Conservation (phyloP, 2,888 invertebrate species). For the Cataglyphis livida region DNA sequence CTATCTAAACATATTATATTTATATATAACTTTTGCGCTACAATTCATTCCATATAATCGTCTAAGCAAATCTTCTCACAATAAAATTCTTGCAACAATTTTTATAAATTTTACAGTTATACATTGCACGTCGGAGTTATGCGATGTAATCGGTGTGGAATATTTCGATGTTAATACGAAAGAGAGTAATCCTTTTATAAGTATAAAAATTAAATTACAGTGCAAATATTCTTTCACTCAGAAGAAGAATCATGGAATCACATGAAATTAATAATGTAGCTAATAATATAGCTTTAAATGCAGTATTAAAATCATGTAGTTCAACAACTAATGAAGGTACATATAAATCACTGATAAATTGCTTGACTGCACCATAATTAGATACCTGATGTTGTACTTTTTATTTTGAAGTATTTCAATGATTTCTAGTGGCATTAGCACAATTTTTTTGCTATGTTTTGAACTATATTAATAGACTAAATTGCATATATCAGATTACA, state of each 20-base stretch:
- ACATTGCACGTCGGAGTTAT: not conserved
- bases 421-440: slow-evolving; percentile 32
- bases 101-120: not conserved
- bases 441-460: slow-evolving; percentile 8
- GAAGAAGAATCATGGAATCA: slow-evolving; percentile 58
- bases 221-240: not conserved
- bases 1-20: no score
- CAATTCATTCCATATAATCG: not conserved
- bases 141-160: not conserved
- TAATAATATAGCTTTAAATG: slow-evolving; percentile 39
- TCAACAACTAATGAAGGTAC: slow-evolving; percentile 59
- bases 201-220: not conserved
- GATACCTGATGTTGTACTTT: slow-evolving; percentile 40
- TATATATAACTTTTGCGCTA: not conserved
- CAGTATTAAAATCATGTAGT: slow-evolving; percentile 51
- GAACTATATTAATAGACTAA: not conserved
- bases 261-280: slow-evolving; percentile 45
- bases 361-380: slow-evolving; percentile 43
- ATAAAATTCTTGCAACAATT: slow-evolving; percentile 11
- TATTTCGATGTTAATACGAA: not conserved
- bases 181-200: not conserved
- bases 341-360: slow-evolving; percentile 32
- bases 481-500: not conserved
- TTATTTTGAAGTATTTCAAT: slow-evolving; percentile 48
- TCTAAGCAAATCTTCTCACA: not conserved